A percentile compares a stretch with the other conserved stretches of the same genome.
Evolutionary conservation across 2,113 vertebrate species (phyloP).

Genomic region (Climacteris rufus): DNA sequence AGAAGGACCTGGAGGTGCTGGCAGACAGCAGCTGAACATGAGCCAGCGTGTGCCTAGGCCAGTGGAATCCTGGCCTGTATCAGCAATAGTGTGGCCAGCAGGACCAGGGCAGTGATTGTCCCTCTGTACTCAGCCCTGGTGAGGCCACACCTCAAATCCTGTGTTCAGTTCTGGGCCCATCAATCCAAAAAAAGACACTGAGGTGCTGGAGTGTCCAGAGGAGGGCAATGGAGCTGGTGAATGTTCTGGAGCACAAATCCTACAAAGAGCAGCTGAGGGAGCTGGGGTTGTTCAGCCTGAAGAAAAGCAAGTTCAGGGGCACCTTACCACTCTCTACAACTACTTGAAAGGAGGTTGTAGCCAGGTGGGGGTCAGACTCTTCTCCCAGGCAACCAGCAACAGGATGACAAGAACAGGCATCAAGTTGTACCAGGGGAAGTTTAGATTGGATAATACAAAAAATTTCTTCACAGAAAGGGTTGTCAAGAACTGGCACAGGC

Average conservation of each 20-base stretch:
- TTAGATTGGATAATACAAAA: background rate
- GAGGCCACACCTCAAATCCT: fast-evolving
- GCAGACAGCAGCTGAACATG: background rate
- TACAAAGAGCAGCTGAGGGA: background rate
- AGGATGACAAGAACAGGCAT: background rate
- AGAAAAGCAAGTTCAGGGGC: background rate
- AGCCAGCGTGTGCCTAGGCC: background rate
- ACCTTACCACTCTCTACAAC: background rate
- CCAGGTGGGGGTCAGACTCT: background rate
- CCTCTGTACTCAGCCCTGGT: background rate
- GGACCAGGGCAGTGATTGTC: background rate
- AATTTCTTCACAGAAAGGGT: background rate
- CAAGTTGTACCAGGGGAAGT: background rate
- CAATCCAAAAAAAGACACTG: background rate
- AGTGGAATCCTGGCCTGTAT: background rate
- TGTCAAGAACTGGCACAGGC: background rate
- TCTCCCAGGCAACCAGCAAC: background rate
- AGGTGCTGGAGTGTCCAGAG: background rate
- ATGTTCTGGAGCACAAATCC: background rate
- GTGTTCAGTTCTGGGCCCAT: background rate
- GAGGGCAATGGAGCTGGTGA: background rate
- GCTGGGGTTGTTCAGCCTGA: background rate
- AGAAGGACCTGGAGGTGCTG: background rate
- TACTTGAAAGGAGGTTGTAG: background rate
- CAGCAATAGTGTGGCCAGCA: background rate